These are phyloP conservation scores for Mya arenaria DNA, from an alignment of 1,140 invertebrate genomes.

Conservation along the genomic window DNA sequence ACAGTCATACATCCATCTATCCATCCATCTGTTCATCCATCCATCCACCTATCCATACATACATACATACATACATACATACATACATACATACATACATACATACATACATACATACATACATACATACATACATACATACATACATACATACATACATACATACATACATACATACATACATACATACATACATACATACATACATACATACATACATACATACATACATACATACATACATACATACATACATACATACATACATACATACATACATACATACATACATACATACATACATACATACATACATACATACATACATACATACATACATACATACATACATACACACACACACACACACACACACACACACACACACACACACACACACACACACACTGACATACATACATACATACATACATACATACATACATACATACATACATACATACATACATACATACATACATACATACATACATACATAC, in stretches of 20 bases:
- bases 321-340: background rate
- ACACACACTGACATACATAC: background rate
- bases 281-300: background rate
- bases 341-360: background rate
- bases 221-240: background rate
- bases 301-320: slow-evolving; percentile 1
- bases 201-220: background rate
- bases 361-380: background rate
- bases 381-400: background rate
- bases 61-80: background rate
- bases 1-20: background rate
- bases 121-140: background rate
- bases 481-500: background rate
- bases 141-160: background rate
- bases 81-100: background rate
- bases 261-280: background rate
- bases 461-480: background rate
- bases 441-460: background rate
- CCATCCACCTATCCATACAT: background rate
- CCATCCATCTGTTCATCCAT: background rate
- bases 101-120: background rate
- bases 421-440: background rate
- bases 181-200: background rate
- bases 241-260: background rate
- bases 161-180: background rate